Evolutionary conservation across 2,797 vertebrate species (phyloP), one percentile per base, ranked within the genome.

Genomic region (Lithobates pipiens): DNA sequence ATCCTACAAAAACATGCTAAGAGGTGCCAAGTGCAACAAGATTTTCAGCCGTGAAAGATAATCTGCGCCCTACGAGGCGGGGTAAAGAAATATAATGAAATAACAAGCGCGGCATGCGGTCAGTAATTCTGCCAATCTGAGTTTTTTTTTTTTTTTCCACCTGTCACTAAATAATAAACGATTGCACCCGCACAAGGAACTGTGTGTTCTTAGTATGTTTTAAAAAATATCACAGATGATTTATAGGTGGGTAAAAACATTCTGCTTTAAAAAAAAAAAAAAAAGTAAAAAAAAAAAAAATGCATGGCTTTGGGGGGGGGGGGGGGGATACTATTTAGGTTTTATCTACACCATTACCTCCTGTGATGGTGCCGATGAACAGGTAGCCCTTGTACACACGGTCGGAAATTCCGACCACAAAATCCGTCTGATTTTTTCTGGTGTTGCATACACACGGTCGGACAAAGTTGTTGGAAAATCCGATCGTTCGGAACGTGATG

Each of bases 91-190:
- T n/a, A 50, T 46, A 73, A 73, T 83, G 77, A 57, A 85, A 85
- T 75, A 80, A 80, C 77, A 57, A 77, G 65, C 18, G 21, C 39
- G 10, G 11, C 29, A 34, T 46, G 44, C 21, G 78, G 63, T 46
- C 73, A 57, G 65, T 71, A 71, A 81, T 50, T 81, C 84, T 67
- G n/a, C 72, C 70, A 44, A 81, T 81, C 44, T 76, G 54, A 0
- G 71, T 61, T 81, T 46, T 70, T 76, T 81, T 63, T 76, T 61
- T 70, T 76, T 81, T 81, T 65, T 32, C 50, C 84, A 86, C 84
- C 84, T 86, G 84, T 86, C 73, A 76, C 78, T 81, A 21, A 57
- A 82, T 71, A 76, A 76, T 70, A 81, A 86, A 86, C 73, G 5
- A 75, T 61, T 70, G 8, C 23, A 32, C 71, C 69, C 63, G 72